Percentiles rank a stretch among this genome's conserved stretches.
These are phyloP conservation scores for Andrena cerasifolii DNA, from an alignment of 1,140 invertebrate genomes.

Conservation along the genomic window DNA sequence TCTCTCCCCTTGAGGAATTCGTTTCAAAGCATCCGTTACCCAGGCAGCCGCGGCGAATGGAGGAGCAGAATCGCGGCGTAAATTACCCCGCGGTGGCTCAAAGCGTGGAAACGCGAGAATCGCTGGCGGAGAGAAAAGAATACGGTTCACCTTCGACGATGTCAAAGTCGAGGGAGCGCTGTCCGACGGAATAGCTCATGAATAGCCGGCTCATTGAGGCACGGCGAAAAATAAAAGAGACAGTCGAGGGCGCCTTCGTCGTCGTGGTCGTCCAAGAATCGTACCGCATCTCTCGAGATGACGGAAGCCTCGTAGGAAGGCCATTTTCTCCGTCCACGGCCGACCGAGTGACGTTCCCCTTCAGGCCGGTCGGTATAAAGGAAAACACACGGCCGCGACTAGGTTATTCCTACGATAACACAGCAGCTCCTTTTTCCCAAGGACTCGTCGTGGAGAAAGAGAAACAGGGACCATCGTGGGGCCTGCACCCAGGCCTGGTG, in stretches of 20 bases:
- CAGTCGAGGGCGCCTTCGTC: not conserved
- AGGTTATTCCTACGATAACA: constrained; percentile 55
- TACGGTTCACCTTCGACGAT: constrained; percentile 32
- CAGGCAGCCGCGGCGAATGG: not conserved
- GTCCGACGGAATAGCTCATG: constrained; percentile 23
- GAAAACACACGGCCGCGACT: constrained; percentile 50
- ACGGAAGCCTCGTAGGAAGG: constrained; percentile 7
- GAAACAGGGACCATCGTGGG: not conserved
- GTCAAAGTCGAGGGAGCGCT: constrained; percentile 14
- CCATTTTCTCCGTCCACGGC: constrained; percentile 55
- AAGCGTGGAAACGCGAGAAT: constrained; percentile 13
- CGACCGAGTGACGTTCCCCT: constrained; percentile 39
- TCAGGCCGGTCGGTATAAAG: constrained; percentile 54
- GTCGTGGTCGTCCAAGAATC: constrained; percentile 20
- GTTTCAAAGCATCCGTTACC: constrained; percentile 16
- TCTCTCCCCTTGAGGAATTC: not conserved
- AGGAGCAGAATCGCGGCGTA: constrained; percentile 8
- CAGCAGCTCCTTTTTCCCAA: constrained; percentile 25
- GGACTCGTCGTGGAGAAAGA: not conserved
- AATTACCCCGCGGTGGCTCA: constrained; percentile 14
- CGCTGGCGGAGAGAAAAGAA: constrained; percentile 16
- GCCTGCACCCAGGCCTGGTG: not conserved
- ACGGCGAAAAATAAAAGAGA: constrained; percentile 38
- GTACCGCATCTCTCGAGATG: constrained; percentile 19
- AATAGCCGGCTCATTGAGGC: constrained; percentile 47